A percentile compares a stretch with the other conserved stretches of the same genome.
These are phyloP conservation scores for Drosophila mimetica DNA, from an alignment of 2,888 invertebrate species.

Conservation along the genomic window DNA sequence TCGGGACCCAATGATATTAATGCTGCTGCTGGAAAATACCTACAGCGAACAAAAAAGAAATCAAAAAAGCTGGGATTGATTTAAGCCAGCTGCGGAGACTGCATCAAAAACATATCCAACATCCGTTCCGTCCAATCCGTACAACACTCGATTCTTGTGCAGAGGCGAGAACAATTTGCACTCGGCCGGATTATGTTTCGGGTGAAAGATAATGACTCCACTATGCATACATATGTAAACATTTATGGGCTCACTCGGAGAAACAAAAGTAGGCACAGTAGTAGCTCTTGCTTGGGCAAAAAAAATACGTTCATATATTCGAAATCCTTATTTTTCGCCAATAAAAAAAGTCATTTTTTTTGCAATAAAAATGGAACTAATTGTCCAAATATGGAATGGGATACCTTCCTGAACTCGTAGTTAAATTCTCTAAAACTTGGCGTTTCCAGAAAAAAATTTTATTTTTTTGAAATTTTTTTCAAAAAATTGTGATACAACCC, in stretches of 20 bases:
- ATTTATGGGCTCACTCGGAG: conserved; percentile 11
- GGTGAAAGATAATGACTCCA: conserved; percentile 24
- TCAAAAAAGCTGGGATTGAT: conserved; percentile 29
- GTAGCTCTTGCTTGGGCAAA: no score
- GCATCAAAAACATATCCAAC: conserved; percentile 30
- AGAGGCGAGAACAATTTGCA: conserved; percentile 20
- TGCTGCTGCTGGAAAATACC: conserved; percentile 14
- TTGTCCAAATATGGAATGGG: no score
- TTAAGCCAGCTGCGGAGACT: conserved; percentile 32
- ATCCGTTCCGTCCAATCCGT: not conserved
- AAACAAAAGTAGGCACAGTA: not conserved
- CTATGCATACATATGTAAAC: conserved; percentile 18
- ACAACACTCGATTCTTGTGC: conserved; percentile 13
- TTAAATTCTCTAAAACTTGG: no score
- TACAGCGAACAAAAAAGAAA: conserved; percentile 16
- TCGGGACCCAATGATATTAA: conserved; percentile 28
- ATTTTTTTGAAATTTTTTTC: no score
- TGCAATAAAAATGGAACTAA: no score
- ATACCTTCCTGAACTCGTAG: no score
- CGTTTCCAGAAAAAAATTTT: no score
- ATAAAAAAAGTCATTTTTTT: no score
- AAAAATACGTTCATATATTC: no score
- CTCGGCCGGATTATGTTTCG: conserved; percentile 28
- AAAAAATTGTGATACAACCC: no score
- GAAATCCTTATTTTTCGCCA: no score